Evolutionary conservation across 2,797 vertebrate genomes (phyloP), one percentile per base, ranked within the genome.

Genomic region (Anguilla pacifica): DNA sequence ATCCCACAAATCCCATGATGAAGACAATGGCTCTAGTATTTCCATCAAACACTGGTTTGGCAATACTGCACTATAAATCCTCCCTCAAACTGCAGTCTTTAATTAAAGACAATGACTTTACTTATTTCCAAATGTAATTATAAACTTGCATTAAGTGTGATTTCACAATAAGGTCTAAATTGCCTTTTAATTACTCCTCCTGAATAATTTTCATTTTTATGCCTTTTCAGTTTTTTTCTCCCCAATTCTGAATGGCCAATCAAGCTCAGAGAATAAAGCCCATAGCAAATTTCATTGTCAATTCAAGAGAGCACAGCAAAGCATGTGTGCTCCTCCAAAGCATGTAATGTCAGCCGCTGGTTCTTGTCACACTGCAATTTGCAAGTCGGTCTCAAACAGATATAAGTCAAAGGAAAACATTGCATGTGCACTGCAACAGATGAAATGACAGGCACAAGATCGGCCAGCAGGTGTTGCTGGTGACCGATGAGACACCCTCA

Each of bases 11-110:
- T 82, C 79, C 25, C 46, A 49, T 5, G 46, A 82, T 46, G 51
- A 82, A 82, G 79, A 82, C 79, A 82, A 82, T 51, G 79, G 79
- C 9, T 82, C 46, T 46, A 49, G 79, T 82, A 49, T 82, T 51
- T 82, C 43, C 79, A 28, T 13, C 46, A 25, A 51, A 49, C 79
- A 25, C 22, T 10, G 25, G 22, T 22, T 51, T 49, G 79, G 46
- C 79, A 82, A n/a, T n/a, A 17, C 79, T 15, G 25, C 46, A 11
- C 46, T 82, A 51, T 82, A 82, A 51, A 82, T 82, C 79, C 79
- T 82, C 39, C 7, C 79, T 51, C 19, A 82, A 51, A 82, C 22
- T 51, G 79, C 79, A 51, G 2, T 82, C 79, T 51, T 51, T 25
- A 82, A 82, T 51, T 49, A 51, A 82, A 22, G 22, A 82, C 43